Base-by-base conservation (phyloP, 2,888 invertebrate genomes). In the Zaprionus bogoriensis region DNA sequence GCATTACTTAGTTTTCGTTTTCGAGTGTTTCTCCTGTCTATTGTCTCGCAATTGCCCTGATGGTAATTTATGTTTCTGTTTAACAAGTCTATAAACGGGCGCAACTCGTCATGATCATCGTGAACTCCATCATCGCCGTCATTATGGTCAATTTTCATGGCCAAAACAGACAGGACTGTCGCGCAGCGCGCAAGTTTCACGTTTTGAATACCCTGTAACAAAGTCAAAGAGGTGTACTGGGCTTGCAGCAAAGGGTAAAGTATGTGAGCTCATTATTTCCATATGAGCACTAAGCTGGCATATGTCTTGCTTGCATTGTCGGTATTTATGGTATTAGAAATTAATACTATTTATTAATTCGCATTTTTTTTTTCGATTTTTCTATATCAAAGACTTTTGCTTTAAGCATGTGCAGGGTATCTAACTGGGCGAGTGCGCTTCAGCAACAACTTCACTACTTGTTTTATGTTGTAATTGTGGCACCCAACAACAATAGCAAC, bases 141-240 rank as follows among this genome's bases (percentile, higher is more conserved):
- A 51, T 54, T 61, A 73, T 48, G 80, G 64, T 36, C 60, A 55
- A 48, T 66, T 65, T 75, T 76, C 78, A 77, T 81, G 81, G 77
- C 73, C 78, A 66, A 62, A 63, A 32, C 50, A n/a, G 42, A 44
- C 30, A 47, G 30, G 48, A 59, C 17, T 44, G 36, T 60, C 58
- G 62, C 27, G 6, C 7, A 6, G 32, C 14, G 7, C 20, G 30
- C 28, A 30, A 38, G 30, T 53, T 44, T 2, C 22, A 47, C 61
- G 42, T 51, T 41, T 57, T 60, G 46, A 45, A 58, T 7, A 9
- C 14, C n/a, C 32, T 9, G 2, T n/a, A n/a, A n/a, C n/a, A n/a
- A n/a, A n/a, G n/a, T n/a, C n/a, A n/a, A n/a, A n/a, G n/a, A n/a
- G n/a, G n/a, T n/a, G n/a, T n/a, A n/a, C n/a, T n/a, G n/a, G n/a